A percentile compares a stretch with the other conserved stretches of the same genome.
phyloP scores from a whole-genome alignment of 2,888 invertebrate genomes.

The Escarpia spicata region DNA sequence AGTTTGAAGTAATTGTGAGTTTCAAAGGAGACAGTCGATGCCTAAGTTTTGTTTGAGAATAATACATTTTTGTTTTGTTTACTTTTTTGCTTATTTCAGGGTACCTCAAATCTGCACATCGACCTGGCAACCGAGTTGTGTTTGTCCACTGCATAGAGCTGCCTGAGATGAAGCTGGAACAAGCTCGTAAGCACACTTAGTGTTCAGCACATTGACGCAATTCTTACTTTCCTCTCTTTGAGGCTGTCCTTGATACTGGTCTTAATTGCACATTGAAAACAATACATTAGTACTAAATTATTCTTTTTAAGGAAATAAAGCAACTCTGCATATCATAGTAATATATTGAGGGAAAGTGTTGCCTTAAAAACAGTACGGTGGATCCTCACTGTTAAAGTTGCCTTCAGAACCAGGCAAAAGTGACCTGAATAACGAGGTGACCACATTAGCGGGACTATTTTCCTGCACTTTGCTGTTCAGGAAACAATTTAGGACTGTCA shows the following conservation, averaged over 20 bases:
- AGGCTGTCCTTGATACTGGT: too few species aligned
- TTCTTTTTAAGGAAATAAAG: not conserved
- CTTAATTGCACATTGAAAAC: not conserved
- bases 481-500: too few species aligned
- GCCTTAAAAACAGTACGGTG: too few species aligned
- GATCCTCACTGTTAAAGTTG: too few species aligned
- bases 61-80: not conserved
- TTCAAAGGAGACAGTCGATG: not conserved
- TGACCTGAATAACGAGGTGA: too few species aligned
- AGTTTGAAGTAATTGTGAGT: too few species aligned
- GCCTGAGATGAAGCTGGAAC: slow-evolving; percentile 42
- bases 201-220: not conserved
- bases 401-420: too few species aligned
- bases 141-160: slow-evolving; percentile 47
- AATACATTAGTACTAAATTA: not conserved
- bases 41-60: not conserved
- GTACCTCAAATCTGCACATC: slow-evolving; percentile 43
- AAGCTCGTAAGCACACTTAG: slow-evolving; percentile 41
- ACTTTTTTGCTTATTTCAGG: slow-evolving; percentile 31
- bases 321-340: not conserved
- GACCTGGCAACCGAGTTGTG: slow-evolving; percentile 44
- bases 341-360: too few species aligned
- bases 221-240: not conserved
- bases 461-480: too few species aligned
- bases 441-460: too few species aligned